Evolutionary conservation across 1,140 invertebrate genomes (phyloP).

Genomic region (Drosophila sucinea): DNA sequence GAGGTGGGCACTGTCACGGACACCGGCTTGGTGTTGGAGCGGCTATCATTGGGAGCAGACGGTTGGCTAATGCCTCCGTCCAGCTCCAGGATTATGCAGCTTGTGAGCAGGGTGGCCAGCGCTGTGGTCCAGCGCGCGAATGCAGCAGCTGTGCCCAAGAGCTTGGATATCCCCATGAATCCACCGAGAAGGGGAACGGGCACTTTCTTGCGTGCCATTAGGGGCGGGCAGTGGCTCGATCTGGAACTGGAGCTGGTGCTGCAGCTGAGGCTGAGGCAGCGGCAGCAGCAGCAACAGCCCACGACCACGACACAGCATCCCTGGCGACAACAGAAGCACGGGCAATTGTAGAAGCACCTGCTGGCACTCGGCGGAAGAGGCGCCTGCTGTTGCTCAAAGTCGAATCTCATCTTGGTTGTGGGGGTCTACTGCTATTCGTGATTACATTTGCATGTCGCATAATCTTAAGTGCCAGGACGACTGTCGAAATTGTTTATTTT

Average conservation of each 20-base stretch:
- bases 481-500: background rate
- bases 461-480: slow-evolving; percentile 1
- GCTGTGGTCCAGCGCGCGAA: slow-evolving; percentile 43
- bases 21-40: slow-evolving; percentile 19
- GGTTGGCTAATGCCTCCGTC: slow-evolving; percentile 9
- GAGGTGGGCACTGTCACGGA: slow-evolving; percentile 19
- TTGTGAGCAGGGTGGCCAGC: slow-evolving; percentile 41
- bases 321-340: slow-evolving; percentile 64
- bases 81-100: slow-evolving; percentile 43
- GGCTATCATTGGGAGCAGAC: background rate
- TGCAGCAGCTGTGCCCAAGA: slow-evolving; percentile 31
- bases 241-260: slow-evolving; percentile 20
- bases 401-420: slow-evolving; percentile 37
- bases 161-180: slow-evolving; percentile 19
- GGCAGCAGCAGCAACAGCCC: slow-evolving; percentile 57
- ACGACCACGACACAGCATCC: slow-evolving; percentile 58
- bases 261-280: slow-evolving; percentile 37
- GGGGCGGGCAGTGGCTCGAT: slow-evolving; percentile 18
- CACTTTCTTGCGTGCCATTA: slow-evolving; percentile 15
- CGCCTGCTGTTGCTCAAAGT: slow-evolving; percentile 32
- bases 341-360: slow-evolving; percentile 64
- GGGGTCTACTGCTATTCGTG: background rate
- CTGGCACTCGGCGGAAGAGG: slow-evolving; percentile 10
- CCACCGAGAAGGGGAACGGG: background rate
- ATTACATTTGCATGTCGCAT: slow-evolving; percentile 8